These are phyloP conservation scores for Forbesichthys agassizii DNA, from an alignment of 2,113 vertebrate species.

Conservation along the genomic window DNA sequence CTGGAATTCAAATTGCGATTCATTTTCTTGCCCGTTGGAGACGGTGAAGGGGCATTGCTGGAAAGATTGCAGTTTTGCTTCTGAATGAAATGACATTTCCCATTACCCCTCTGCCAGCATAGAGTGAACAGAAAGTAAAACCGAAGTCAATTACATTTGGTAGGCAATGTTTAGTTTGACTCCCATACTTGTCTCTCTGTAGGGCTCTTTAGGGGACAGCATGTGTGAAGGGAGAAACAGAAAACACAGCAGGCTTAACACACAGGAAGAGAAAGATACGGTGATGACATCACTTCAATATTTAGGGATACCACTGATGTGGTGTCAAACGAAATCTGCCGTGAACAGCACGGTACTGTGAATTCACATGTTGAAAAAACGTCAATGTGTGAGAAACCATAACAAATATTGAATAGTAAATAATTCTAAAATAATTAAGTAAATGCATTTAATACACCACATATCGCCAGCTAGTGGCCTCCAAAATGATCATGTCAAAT, in stretches of 20 bases:
- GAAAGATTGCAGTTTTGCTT: constrained; percentile 37
- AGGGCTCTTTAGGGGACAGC: constrained; percentile 99
- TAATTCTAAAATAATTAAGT: too few species aligned
- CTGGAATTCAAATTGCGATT: constrained; percentile 18
- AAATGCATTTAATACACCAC: too few species aligned
- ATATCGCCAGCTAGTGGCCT: too few species aligned
- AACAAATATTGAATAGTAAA: too few species aligned
- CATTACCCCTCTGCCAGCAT: constrained; percentile 58
- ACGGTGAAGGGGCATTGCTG: constrained; percentile 26
- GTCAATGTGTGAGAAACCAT: too few species aligned
- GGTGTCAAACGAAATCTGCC: not conserved
- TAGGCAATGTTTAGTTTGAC: constrained; percentile 99
- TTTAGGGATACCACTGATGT: constrained; percentile 5
- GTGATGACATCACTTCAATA: constrained; percentile 40
- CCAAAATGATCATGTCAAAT: too few species aligned
- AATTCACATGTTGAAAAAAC: too few species aligned
- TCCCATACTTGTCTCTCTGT: constrained; percentile 99
- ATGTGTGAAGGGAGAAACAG: constrained; percentile 95
- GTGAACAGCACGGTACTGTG: too few species aligned
- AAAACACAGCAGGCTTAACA: constrained; percentile 93
- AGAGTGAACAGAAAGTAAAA: constrained; percentile 89
- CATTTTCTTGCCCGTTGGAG: constrained; percentile 21
- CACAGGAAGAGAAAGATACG: constrained; percentile 86
- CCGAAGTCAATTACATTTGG: constrained; percentile 99
- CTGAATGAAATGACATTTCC: constrained; percentile 43